Base-by-base conservation (phyloP, 2,888 invertebrate genomes). In the Parapristionchus giblindavisi region DNA sequence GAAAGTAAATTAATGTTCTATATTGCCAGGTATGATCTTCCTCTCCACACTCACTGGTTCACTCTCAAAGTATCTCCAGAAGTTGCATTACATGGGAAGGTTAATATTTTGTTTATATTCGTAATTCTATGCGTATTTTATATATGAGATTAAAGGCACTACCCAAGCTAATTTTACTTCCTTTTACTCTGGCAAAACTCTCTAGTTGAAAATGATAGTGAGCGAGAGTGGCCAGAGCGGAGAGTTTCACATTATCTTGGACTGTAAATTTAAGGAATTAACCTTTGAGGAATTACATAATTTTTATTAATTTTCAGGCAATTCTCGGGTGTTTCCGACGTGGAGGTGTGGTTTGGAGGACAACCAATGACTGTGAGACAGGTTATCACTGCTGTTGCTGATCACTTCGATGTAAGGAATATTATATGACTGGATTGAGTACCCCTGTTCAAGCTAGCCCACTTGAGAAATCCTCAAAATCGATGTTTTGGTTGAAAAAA, bases 291-390 rank as follows among this genome's bases (percentile, higher is more conserved):
- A 14, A 6, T 54, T n/a, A 54, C 17, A 54, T 65, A 38, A 11
- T 36, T 14, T n/a, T 32, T 27, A 17, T 3, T 24, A 40, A n/a
- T 3, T 43, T 78, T 73, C 60, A 77, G 78, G 27, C 76, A 79
- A 5, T 79, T 83, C 74, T 78, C 77, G 29, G 82, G 81, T 32
- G 76, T 77, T 11, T 72, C 76, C 54, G 80, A 84, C 52, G 81
- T 81, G 38, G 83, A 83, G 66, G 82, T 85, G 32, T 84, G 83
- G 82, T 83, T 84, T 29, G 81, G 82, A 21, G 85, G 85, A 0
- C 75, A 80, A 29, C 78, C 79, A 75, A 77, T 85, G 76, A 83
- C 81, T 2, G 80, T 85, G 38, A 78, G 78, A 34, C 81, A 84
- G 52, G 56, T 85, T 51, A 80, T 85, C 11, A 72, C 75, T 3